phyloP scores from a whole-genome alignment of 2,888 invertebrate species.

The Xylota sylvarum region DNA sequence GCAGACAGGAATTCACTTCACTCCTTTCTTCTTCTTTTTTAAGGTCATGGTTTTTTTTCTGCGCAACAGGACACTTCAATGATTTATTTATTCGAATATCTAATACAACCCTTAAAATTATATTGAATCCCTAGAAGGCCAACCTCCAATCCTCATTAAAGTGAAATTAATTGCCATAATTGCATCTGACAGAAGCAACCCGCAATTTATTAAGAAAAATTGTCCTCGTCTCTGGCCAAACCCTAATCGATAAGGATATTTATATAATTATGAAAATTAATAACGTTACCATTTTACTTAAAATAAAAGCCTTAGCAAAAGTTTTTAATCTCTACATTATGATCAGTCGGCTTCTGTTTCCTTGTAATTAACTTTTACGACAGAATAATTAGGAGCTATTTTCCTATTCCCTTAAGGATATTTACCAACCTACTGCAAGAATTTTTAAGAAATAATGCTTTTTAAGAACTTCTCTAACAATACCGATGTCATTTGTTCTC shows the following conservation, averaged over 20 bases:
- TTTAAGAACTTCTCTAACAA: neutral
- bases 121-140: no score
- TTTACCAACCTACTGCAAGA: neutral
- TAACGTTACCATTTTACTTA: no score
- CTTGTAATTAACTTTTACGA: neutral
- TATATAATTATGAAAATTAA: neutral
- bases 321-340: neutral
- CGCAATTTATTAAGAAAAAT: neutral
- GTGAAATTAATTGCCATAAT: neutral
- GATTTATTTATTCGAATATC: no score
- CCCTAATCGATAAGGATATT: neutral
- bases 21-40: no score
- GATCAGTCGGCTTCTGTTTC: neutral
- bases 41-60: no score
- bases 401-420: neutral
- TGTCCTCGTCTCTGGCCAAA: neutral
- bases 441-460: neutral
- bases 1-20: no score
- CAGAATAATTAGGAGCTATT: no score
- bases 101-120: no score
- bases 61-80: no score
- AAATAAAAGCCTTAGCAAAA: no score
- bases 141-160: neutral
- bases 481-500: neutral
- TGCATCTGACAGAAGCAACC: neutral